These are phyloP conservation scores for Cynodonichthys magdalenae DNA, from an alignment of 2,797 vertebrate genomes.

Conservation along the genomic window DNA sequence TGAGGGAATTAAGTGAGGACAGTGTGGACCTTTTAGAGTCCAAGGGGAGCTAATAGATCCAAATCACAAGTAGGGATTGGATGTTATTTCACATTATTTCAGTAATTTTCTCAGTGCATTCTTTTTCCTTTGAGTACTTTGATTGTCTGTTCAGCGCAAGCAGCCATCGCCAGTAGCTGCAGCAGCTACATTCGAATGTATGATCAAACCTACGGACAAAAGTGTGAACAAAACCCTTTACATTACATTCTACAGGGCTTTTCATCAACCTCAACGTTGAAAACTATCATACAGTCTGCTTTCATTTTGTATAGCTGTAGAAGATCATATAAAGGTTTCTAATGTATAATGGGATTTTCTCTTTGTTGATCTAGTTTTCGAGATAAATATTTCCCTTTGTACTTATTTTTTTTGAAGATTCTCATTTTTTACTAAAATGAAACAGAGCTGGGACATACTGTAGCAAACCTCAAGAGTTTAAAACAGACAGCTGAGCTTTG, in stretches of 20 bases:
- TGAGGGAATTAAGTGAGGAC: conserved; percentile 72
- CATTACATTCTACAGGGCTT: not conserved
- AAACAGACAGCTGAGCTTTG: too few species aligned
- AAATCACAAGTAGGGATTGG: conserved; percentile 54
- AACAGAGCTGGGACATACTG: too few species aligned
- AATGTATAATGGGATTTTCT: too few species aligned
- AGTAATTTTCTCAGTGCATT: conserved; percentile 28
- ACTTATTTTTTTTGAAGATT: too few species aligned
- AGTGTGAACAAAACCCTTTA: conserved; percentile 34
- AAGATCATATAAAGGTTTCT: not conserved
- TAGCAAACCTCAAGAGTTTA: too few species aligned
- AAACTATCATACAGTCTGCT: conserved; percentile 2
- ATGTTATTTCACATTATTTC: conserved; percentile 48
- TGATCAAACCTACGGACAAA: conserved; percentile 32
- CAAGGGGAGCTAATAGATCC: conserved; percentile 43
- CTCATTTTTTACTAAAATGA: too few species aligned
- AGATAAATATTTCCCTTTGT: too few species aligned
- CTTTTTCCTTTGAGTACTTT: conserved; percentile 23
- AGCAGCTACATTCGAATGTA: conserved; percentile 40
- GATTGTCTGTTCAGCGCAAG: conserved; percentile 30
- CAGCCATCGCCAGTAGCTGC: conserved; percentile 32
- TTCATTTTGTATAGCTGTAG: conserved; percentile 1
- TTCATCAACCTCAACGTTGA: conserved; percentile 11
- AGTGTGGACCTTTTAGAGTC: conserved; percentile 66
- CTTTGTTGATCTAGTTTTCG: too few species aligned